Conservation (phyloP, 2,797 vertebrate genomes). For the Anabas testudineus region DNA sequence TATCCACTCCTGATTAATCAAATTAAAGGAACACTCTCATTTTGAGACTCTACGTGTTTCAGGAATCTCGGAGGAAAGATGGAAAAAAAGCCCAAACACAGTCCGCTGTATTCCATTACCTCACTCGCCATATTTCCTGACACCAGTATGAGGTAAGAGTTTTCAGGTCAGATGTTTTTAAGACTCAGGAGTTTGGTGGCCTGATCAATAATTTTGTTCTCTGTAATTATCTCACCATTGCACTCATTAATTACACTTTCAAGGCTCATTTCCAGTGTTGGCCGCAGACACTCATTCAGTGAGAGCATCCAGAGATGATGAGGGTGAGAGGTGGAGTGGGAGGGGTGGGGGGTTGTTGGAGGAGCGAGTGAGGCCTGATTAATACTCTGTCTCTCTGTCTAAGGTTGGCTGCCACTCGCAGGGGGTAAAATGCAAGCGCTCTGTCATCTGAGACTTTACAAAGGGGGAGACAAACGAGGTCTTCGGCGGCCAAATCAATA, state of each 20-base stretch:
- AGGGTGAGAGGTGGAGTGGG: constrained; percentile 28
- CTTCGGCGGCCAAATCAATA: constrained; percentile 71
- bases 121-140: constrained; percentile 69
- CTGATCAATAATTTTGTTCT: constrained; percentile 81
- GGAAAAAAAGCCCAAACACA: constrained; percentile 27
- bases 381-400: constrained; percentile 71
- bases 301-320: constrained; percentile 55
- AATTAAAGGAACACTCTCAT: constrained; percentile 18
- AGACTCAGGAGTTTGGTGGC: constrained; percentile 65
- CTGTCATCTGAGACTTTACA: constrained; percentile 71
- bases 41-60: constrained; percentile 22
- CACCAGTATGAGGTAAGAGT: constrained; percentile 67
- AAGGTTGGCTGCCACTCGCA: constrained; percentile 66
- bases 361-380: constrained; percentile 64
- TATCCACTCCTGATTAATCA: constrained; percentile 28
- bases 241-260: constrained; percentile 82
- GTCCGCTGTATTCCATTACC: constrained; percentile 51
- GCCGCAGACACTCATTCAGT: constrained; percentile 63
- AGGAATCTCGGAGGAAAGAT: constrained; percentile 33
- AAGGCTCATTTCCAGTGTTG: constrained; percentile 80
- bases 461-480: constrained; percentile 72
- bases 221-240: constrained; percentile 80
- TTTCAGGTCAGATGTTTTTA: constrained; percentile 65
- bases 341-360: neutral
- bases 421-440: constrained; percentile 64